A percentile compares a stretch with the other conserved stretches of the same genome.
Conservation (phyloP, 2,113 vertebrate genomes). For the Catharus minimus region DNA sequence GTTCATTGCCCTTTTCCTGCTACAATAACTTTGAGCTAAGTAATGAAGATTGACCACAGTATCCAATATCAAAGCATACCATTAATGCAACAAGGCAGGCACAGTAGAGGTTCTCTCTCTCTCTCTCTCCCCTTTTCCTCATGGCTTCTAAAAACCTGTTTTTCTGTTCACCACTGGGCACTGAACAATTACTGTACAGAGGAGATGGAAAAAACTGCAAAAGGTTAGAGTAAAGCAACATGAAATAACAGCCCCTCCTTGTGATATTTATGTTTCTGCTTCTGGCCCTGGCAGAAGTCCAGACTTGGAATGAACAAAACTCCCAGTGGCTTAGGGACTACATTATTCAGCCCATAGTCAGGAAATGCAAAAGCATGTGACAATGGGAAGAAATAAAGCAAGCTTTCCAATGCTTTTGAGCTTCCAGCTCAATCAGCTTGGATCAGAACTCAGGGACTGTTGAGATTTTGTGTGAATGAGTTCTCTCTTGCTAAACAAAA, state of each 20-base stretch:
- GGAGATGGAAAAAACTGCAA: slow-evolving; percentile 48
- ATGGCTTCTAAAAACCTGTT: neutral
- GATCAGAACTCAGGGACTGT: neutral
- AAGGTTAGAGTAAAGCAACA: slow-evolving; percentile 48
- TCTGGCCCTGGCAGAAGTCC: slow-evolving; percentile 36
- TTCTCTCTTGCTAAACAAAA: slow-evolving; percentile 36
- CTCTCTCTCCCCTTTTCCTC: neutral
- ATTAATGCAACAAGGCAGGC: neutral
- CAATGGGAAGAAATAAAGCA: slow-evolving; percentile 46
- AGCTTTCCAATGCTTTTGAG: slow-evolving; percentile 26
- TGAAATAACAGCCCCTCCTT: slow-evolving; percentile 48
- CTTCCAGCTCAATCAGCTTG: slow-evolving; percentile 37
- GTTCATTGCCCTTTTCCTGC: neutral
- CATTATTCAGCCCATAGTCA: slow-evolving; percentile 14
- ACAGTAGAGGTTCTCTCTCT: neutral
- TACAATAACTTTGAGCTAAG: neutral
- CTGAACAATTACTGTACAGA: slow-evolving; percentile 23
- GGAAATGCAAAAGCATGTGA: slow-evolving; percentile 60
- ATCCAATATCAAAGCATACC: slow-evolving; percentile 34
- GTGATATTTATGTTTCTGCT: slow-evolving; percentile 64
- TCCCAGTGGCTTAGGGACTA: slow-evolving; percentile 14
- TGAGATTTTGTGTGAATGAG: slow-evolving; percentile 48
- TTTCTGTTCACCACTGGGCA: slow-evolving; percentile 5
- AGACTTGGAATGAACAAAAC: slow-evolving; percentile 38
- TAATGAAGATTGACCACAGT: slow-evolving; percentile 15